Base-by-base conservation (phyloP, 2,888 invertebrate genomes). In the Drosophila multiciliata region DNA sequence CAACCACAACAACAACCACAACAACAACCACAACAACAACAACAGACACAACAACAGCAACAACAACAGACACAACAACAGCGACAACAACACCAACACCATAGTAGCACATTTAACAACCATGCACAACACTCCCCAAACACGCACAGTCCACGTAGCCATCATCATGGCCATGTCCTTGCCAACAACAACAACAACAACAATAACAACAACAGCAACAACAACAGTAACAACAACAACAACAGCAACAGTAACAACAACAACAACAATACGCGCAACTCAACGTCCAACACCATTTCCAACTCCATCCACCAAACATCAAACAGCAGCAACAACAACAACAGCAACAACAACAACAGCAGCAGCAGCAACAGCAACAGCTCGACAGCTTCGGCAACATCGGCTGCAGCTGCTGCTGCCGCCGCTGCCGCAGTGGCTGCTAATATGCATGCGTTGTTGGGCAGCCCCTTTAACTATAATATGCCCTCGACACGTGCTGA, bases 381-480 rank as follows among this genome's bases (percentile, higher is more conserved):
- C 40, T 40, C 62, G 12, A 15, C 69, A 42, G 42, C 49, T 45
- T 66, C 65, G 20, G 52, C 52, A 29, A 62, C 62, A 45, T 49
- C 69, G 17, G 55, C 65, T 23, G 63, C 75, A 11, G 62, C 69
- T 17, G 35, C 78, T 5, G 69, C 71, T 12, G 74, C 88, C 5
- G 75, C 88, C 7, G 81, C 82, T 29, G 86, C 88, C 7, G 80
- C 79, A 29, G 86, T 75, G 4, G 75, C 80, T 36, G 80, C 74
- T 57, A 84, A 88, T 60, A 84, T 86, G 50, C 81, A 87, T 15
- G 89, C 85, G 2, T 74, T 74, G 12, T 60, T 72, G 4, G 83
- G 83, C n/a, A 70, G 76, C 59, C 78, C 89, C 15, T 90, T 89
- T 53, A 90, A 90, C 75, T 91, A 90, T 53, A 90, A 91, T 75